phyloP scores from a whole-genome alignment of 2,888 invertebrate species.

The Eristalinus aeneus region DNA sequence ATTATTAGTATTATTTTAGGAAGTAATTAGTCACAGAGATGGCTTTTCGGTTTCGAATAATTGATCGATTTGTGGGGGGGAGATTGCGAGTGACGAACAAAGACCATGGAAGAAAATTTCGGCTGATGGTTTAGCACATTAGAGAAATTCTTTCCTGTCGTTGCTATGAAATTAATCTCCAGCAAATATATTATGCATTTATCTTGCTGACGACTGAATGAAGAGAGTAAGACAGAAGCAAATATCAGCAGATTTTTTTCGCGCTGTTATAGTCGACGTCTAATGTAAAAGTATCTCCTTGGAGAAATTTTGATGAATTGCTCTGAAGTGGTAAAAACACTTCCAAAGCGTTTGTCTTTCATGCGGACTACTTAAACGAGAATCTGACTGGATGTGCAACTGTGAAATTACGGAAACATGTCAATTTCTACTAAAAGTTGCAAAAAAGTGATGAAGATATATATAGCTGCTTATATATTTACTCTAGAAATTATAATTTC shows the following conservation, averaged over 20 bases:
- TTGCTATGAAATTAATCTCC: slow-evolving; percentile 32
- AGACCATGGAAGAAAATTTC: background rate
- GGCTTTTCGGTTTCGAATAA: background rate
- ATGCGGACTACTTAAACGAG: too few relatives aligned
- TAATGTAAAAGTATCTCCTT: background rate
- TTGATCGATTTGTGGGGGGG: background rate
- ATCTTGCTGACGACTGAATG: background rate
- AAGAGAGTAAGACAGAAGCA: background rate
- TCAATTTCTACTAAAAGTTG: too few relatives aligned
- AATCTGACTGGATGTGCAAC: too few relatives aligned
- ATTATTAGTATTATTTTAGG: background rate
- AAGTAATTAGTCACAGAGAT: background rate
- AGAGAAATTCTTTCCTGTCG: background rate
- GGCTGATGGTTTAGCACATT: background rate
- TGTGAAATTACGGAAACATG: too few relatives aligned
- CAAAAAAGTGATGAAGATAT: too few relatives aligned
- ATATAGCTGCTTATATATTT: too few relatives aligned
- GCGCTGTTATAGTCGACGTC: background rate
- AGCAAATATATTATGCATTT: slow-evolving; percentile 33
- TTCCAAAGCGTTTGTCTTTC: too few relatives aligned
- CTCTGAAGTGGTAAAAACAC: background rate
- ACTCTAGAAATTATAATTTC: too few relatives aligned
- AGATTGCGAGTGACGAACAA: background rate
- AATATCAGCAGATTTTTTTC: background rate
- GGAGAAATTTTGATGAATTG: slow-evolving; percentile 33